These are phyloP conservation scores for Tipula confusa DNA, from an alignment of 2,888 invertebrate genomes.

Conservation along the genomic window DNA sequence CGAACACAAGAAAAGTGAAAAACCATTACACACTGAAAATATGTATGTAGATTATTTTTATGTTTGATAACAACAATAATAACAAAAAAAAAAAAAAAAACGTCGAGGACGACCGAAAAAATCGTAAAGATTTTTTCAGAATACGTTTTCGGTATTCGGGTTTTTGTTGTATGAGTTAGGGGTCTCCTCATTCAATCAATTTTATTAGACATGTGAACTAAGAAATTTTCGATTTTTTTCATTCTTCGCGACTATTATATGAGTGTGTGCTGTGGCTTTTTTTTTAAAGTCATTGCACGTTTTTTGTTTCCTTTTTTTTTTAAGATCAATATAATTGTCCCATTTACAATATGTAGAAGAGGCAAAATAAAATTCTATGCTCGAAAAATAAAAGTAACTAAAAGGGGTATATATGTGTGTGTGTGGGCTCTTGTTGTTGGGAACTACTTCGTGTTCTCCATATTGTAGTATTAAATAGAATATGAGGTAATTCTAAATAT, in stretches of 20 bases:
- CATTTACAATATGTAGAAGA: neutral
- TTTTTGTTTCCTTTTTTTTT: neutral
- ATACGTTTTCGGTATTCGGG: neutral
- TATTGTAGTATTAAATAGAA: too few species aligned
- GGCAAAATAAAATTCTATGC: neutral
- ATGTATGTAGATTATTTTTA: constrained; percentile 25
- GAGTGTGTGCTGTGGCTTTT: neutral
- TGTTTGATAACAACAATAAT: neutral
- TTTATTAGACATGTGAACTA: constrained; percentile 20
- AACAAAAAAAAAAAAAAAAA: too few species aligned
- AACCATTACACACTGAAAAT: constrained; percentile 15
- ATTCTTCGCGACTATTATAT: constrained; percentile 12
- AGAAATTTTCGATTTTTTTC: neutral
- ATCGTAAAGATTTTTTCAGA: constrained; percentile 12
- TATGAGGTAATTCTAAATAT: too few species aligned
- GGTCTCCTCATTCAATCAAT: constrained; percentile 25
- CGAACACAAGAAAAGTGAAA: neutral
- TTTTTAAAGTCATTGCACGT: constrained; percentile 15
- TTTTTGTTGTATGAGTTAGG: neutral
- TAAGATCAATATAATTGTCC: constrained; percentile 16
- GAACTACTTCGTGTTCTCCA: neutral
- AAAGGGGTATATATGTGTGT: neutral
- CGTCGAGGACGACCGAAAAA: constrained; percentile 14
- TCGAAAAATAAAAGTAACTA: neutral
- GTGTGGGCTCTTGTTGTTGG: neutral